These are phyloP conservation scores for Pyrgus malvae DNA, from an alignment of 2,888 invertebrate genomes.

Conservation along the genomic window DNA sequence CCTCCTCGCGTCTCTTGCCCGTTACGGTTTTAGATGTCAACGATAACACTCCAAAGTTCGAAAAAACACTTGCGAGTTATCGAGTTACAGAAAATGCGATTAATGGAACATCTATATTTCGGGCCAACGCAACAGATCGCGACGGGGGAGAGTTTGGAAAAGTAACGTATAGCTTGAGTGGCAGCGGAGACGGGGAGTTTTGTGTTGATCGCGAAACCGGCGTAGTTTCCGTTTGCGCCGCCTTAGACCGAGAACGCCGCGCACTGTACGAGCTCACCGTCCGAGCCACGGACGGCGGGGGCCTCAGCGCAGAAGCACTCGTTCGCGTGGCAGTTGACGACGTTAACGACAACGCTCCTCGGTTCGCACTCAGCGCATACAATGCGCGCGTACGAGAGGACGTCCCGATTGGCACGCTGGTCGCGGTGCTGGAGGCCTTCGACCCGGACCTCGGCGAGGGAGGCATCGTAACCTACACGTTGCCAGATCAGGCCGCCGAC, in stretches of 20 bases:
- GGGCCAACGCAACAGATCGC: constrained; percentile 91
- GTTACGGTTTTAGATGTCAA: constrained; percentile 93
- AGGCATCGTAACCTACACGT: constrained; percentile 90
- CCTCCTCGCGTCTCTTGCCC: constrained; percentile 87
- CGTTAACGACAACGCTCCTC: constrained; percentile 94
- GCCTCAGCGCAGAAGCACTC: constrained; percentile 90
- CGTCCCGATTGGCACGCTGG: constrained; percentile 92
- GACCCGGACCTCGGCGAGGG: constrained; percentile 94
- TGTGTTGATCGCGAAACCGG: constrained; percentile 89
- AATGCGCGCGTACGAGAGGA: constrained; percentile 94
- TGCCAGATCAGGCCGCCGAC: constrained; percentile 85
- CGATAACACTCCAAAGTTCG: constrained; percentile 95
- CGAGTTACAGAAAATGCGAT: constrained; percentile 92
- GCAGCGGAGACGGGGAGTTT: constrained; percentile 91
- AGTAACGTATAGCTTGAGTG: constrained; percentile 87
- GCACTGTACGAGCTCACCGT: constrained; percentile 90
- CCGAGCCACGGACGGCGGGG: constrained; percentile 89
- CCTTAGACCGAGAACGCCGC: constrained; percentile 92
- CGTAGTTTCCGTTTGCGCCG: constrained; percentile 87
- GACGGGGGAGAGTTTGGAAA: constrained; percentile 92
- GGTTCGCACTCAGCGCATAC: constrained; percentile 89
- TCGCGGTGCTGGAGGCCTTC: constrained; percentile 89
- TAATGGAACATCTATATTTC: constrained; percentile 92
- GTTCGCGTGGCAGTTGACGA: constrained; percentile 93
- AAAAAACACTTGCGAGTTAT: constrained; percentile 90